Percentiles rank a stretch among this genome's conserved stretches.
Conservation (phyloP, 2,797 vertebrate genomes). For the Mus spretus region DNA sequence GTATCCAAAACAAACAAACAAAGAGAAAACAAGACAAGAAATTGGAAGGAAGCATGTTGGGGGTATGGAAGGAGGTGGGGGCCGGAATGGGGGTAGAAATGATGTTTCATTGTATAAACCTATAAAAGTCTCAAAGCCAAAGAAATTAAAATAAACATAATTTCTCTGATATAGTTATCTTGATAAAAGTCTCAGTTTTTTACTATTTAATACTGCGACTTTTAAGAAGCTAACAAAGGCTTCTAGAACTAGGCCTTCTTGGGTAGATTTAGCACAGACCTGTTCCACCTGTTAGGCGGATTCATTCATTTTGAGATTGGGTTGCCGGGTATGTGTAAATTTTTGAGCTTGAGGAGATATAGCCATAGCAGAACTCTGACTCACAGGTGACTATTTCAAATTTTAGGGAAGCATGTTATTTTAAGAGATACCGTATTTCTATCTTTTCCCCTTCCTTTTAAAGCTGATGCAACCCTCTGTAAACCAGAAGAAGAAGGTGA, state of each 20-base stretch:
- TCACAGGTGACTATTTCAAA: conserved; percentile 30
- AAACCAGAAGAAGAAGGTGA: conserved; percentile 51
- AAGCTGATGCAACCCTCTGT: conserved; percentile 15
- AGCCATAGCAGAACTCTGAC: conserved; percentile 57
- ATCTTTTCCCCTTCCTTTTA: background rate
- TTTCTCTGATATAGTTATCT: conserved; percentile 60
- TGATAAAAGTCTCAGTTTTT: conserved; percentile 66
- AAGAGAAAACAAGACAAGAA: background rate
- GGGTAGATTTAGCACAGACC: conserved; percentile 41
- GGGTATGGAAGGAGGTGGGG: background rate
- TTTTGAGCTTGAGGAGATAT: background rate
- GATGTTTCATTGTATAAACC: background rate
- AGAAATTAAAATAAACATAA: background rate
- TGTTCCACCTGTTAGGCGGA: background rate
- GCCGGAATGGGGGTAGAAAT: background rate
- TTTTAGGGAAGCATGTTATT: conserved; percentile 40
- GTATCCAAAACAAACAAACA: background rate
- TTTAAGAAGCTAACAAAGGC: conserved; percentile 74
- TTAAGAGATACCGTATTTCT: background rate
- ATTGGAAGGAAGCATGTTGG: background rate
- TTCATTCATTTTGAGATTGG: conserved; percentile 72
- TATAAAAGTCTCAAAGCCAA: background rate
- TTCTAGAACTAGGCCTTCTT: conserved; percentile 51
- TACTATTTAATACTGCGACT: conserved; percentile 63
- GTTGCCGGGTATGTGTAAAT: conserved; percentile 51